Base-by-base conservation (phyloP, 2,797 vertebrate species). In the Sebastiscus albofasciatus region DNA sequence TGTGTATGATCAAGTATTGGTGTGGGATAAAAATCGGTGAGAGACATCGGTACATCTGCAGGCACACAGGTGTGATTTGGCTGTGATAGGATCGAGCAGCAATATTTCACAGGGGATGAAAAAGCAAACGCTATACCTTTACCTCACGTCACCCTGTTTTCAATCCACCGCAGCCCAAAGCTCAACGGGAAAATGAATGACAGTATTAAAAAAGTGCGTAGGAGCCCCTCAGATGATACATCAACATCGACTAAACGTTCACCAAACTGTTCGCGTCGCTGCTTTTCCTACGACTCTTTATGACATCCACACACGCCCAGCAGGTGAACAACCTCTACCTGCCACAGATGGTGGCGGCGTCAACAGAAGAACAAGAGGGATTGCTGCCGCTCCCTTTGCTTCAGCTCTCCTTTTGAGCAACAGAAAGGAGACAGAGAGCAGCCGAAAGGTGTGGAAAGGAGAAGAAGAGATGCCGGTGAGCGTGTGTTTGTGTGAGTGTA, bases 161-260 rank as follows among this genome's bases (percentile, higher is more conserved):
- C 73, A 80, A 88, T 81, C 85, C 82, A 54, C 78, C 5, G 33
- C 58, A 71, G 79, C 79, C 82, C 81, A 66, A 79, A 86, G 80
- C 85, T 61, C 83, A 14, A 11, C 67, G 61, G 71, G 69, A 81
- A 81, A 90, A 84, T 80, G 85, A 92, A 78, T 84, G 89, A 89
- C 81, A 78, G 79, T 34, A 81, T 80, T 85, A 75, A 83, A n/a
- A 89, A 90, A 76, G 67, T 56, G 79, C 10, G 34, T 60, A 36
- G 29, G 77, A 77, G 49, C 46, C 80, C 79, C 69, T 69, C 34
- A 72, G 76, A 90, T 69, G 70, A 88, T 68, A 74, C 71, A 85
- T 84, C 79, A 65, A n/a, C 72, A 73, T 62, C 16, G 20, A 80
- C 62, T 87, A 81, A 90, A 81, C 5, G 75, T 39, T 85, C 79